A percentile compares a stretch with the other conserved stretches of the same genome.
These are phyloP conservation scores for Trichonephila clavata DNA, from an alignment of 1,140 invertebrate species.

Conservation along the genomic window DNA sequence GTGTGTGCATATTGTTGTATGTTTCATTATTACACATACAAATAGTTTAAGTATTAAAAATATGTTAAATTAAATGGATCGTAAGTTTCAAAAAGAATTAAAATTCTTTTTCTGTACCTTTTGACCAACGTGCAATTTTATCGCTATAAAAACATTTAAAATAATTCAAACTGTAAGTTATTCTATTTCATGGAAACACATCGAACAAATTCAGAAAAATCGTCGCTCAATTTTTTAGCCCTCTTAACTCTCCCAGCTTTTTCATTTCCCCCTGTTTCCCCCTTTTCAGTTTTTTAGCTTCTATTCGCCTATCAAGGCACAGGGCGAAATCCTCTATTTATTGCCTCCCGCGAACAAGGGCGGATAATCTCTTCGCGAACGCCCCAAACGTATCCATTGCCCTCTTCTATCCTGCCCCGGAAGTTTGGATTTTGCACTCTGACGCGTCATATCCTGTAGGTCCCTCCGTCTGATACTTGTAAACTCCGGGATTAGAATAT, in stretches of 20 bases:
- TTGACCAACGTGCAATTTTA: too few species aligned
- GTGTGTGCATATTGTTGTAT: too few species aligned
- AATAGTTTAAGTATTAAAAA: too few species aligned
- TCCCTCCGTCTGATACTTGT: constrained; percentile 36
- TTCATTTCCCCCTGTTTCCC: neutral
- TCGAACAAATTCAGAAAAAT: too few species aligned
- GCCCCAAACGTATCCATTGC: constrained; percentile 46
- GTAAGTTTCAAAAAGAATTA: too few species aligned
- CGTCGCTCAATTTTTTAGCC: neutral
- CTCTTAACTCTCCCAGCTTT: neutral
- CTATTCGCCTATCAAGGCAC: neutral
- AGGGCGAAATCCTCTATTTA: constrained; percentile 67
- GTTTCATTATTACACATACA: too few species aligned
- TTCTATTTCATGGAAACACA: too few species aligned
- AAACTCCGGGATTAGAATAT: constrained; percentile 72
- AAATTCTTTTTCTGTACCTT: too few species aligned
- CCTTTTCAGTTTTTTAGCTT: neutral
- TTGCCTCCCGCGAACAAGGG: constrained; percentile 66
- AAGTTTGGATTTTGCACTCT: constrained; percentile 73
- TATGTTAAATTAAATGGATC: too few species aligned
- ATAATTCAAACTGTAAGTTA: too few species aligned
- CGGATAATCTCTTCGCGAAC: constrained; percentile 56
- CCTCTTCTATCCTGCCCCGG: constrained; percentile 23
- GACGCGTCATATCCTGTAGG: constrained; percentile 62
- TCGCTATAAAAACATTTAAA: too few species aligned